phyloP scores from a whole-genome alignment of 1,140 invertebrate species.

The Cotesia typhae region DNA sequence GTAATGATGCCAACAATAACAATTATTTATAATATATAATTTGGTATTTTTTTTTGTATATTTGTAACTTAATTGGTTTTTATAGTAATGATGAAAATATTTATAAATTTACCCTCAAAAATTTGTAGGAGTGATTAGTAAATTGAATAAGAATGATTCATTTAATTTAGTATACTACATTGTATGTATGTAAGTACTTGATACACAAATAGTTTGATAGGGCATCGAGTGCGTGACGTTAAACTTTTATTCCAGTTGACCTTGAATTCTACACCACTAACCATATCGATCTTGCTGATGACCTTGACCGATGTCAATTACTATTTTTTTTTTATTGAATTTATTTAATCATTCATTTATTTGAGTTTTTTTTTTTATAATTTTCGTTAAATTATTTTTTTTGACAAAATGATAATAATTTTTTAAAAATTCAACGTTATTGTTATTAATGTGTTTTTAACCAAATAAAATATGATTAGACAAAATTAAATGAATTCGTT shows the following conservation, averaged over 20 bases:
- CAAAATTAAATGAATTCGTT: too few relatives aligned
- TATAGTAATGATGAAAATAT: too few relatives aligned
- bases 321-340: background rate
- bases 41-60: too few relatives aligned
- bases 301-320: slow-evolving; percentile 25
- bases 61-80: too few relatives aligned
- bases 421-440: too few relatives aligned
- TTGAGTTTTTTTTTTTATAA: background rate
- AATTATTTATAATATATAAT: too few relatives aligned
- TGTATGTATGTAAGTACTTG: background rate
- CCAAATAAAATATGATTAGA: too few relatives aligned
- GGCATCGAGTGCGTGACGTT: slow-evolving; percentile 24
- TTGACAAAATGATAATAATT: too few relatives aligned
- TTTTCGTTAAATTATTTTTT: background rate
- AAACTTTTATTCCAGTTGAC: slow-evolving; percentile 23
- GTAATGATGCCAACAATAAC: too few relatives aligned
- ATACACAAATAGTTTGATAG: slow-evolving; percentile 13
- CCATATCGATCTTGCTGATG: background rate
- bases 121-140: slow-evolving; percentile 1
- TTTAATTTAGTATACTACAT: background rate
- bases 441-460: too few relatives aligned
- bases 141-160: background rate
- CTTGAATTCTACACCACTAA: slow-evolving; percentile 24
- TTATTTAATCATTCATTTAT: background rate
- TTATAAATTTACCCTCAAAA: too few relatives aligned